Base-by-base conservation (phyloP, 2,888 invertebrate genomes). In the Onthophagus sagittarius region DNA sequence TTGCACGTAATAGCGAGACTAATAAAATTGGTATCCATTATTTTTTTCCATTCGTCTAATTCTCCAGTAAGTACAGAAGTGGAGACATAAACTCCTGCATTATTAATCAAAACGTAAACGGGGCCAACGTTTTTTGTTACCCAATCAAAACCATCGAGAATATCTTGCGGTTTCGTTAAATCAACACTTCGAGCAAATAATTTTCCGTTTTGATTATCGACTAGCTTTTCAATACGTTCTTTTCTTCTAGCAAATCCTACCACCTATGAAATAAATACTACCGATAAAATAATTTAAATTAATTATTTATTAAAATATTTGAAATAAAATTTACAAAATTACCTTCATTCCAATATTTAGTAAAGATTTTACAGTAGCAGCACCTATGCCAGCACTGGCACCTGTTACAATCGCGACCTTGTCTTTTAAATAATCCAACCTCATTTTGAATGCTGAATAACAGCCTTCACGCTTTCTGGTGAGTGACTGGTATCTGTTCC, bases 41-140 rank as follows among this genome's bases (percentile, higher is more conserved):
- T 69, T 7, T 63, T 63, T 23, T 72, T 73, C 78, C 78, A 78
- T 14, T 71, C 72, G 23, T 76, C 75, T 2, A 77, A 76, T 15
- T 76, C 75, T 2, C 78, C 79, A n/a, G 76, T 76, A 14, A 72
- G 5, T 2, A 79, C 31, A 9, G 67, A 73, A 3, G 77, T 75
- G 2, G 32, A 14, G 53, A 73, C 73, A 5, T 72, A 65, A 13
- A 77, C 69, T 0, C 78, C 80, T 7, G 79, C 79, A 62, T 78
- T 78, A 71, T 80, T 80, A 39, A 80, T 71, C 11, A 80, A 67
- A 32, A 80, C 73, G 72, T 76, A 73, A 32, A 79, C 76, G 0
- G 77, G 77, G 1, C 79, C 80, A 9, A 79, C 64, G 71, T 78
- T 79, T 5, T 78, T 73, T 6, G 76, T 76, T 0, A 76, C 71